Percentiles rank a stretch among this genome's conserved stretches.
Evolutionary conservation across 2,797 vertebrate genomes (phyloP).

Genomic region (Pelobates cultripes): DNA sequence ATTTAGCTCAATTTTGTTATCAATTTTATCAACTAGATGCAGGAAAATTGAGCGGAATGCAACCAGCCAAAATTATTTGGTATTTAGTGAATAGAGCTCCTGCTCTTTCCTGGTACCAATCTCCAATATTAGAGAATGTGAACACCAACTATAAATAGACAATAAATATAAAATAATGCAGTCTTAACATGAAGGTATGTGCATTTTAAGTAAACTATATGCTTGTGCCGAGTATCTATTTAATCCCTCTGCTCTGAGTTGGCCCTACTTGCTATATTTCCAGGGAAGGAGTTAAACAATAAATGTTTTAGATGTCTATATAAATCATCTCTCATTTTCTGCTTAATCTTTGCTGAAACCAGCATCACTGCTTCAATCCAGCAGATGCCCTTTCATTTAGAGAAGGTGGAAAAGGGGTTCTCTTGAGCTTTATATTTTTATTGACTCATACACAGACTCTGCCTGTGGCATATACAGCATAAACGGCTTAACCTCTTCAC

Average conservation of each 20-base stretch:
- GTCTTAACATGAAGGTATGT: too few species aligned
- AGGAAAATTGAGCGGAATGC: too few species aligned
- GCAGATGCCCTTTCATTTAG: slow-evolving; percentile 94
- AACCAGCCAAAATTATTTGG: too few species aligned
- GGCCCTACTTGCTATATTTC: background rate
- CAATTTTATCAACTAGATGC: too few species aligned
- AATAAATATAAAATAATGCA: too few species aligned
- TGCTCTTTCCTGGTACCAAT: too few species aligned
- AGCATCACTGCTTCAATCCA: slow-evolving; percentile 70
- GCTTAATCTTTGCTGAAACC: slow-evolving; percentile 32
- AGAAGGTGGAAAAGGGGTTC: slow-evolving; percentile 89
- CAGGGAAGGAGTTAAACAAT: slow-evolving; percentile 12
- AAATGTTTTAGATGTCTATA: slow-evolving; percentile 21
- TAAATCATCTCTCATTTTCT: slow-evolving; percentile 25
- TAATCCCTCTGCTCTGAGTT: background rate
- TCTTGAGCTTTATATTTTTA: slow-evolving; percentile 86
- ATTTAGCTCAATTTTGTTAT: too few species aligned
- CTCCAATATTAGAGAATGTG: too few species aligned
- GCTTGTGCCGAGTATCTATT: background rate
- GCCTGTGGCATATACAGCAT: slow-evolving; percentile 86
- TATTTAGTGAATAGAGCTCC: too few species aligned
- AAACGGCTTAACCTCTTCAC: slow-evolving; percentile 88
- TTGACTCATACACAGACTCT: slow-evolving; percentile 88
- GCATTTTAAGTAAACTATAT: background rate
- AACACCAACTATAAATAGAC: too few species aligned